phyloP scores from a whole-genome alignment of 1,140 invertebrate species.

The Anthonomus grandis region DNA sequence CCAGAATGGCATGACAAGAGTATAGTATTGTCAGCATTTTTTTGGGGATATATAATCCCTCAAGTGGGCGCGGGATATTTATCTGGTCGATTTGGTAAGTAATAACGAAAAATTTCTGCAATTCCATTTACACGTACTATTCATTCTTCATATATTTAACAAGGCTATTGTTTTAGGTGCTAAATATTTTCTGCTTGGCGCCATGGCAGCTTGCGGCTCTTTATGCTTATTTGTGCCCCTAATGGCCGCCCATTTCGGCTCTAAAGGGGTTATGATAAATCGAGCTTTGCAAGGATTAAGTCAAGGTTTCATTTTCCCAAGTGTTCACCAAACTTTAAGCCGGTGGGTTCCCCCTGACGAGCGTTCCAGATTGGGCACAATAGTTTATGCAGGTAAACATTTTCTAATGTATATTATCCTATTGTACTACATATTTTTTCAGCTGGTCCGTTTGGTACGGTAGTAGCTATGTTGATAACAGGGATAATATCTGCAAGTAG shows the following conservation, averaged over 20 bases:
- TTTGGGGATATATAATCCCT: conserved; percentile 59
- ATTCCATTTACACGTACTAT: not conserved
- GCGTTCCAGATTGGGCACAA: conserved; percentile 56
- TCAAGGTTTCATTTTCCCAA: conserved; percentile 78
- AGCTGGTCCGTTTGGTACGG: conserved; percentile 69
- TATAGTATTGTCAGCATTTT: conserved; percentile 63
- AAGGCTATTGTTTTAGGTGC: conserved; percentile 51
- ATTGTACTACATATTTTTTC: conserved; percentile 13
- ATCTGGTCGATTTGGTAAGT: conserved; percentile 53
- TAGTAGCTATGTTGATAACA: conserved; percentile 67
- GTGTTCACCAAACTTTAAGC: conserved; percentile 73
- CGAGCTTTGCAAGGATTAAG: conserved; percentile 73
- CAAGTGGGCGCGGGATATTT: conserved; percentile 67
- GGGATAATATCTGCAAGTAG: conserved; percentile 62
- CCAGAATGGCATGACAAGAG: conserved; percentile 53
- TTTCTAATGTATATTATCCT: not conserved
- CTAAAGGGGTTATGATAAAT: conserved; percentile 59
- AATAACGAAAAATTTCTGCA: not conserved
- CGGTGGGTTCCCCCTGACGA: conserved; percentile 70
- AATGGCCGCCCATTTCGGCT: conserved; percentile 51
- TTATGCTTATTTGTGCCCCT: conserved; percentile 52
- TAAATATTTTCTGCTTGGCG: conserved; percentile 58
- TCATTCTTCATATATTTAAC: not conserved
- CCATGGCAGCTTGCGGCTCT: conserved; percentile 55
- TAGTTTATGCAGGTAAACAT: conserved; percentile 59